A percentile compares a stretch with the other conserved stretches of the same genome.
phyloP scores from a whole-genome alignment of 2,113 vertebrate genomes.

The Catharus bicknelli region DNA sequence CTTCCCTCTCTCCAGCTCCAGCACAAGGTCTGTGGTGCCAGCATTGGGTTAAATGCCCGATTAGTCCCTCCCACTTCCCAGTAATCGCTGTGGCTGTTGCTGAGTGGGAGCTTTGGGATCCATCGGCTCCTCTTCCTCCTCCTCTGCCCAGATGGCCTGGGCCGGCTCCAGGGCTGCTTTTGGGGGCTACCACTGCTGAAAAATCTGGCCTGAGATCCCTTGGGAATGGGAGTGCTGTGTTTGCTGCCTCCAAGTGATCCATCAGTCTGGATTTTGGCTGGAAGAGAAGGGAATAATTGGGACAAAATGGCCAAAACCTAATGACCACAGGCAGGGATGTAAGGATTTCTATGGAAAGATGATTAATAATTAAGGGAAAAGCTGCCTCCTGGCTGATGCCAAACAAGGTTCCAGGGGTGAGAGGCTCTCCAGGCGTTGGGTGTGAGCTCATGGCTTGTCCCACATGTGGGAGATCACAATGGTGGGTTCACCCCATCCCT shows the following conservation, averaged over 20 bases:
- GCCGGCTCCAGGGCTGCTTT: rapidly evolving
- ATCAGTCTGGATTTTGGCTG: background rate
- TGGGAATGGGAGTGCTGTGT: rapidly evolving
- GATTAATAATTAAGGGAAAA: background rate
- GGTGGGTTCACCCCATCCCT: background rate
- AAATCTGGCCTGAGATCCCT: background rate
- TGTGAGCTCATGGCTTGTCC: background rate
- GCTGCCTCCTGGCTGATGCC: background rate
- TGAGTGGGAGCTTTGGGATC: slow-evolving; percentile 29
- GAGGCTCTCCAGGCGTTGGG: background rate
- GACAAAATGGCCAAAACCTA: background rate
- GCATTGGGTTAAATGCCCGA: background rate
- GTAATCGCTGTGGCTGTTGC: background rate
- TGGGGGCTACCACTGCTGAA: background rate
- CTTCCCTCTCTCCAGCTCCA: background rate
- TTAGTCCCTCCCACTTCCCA: background rate
- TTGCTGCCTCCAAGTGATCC: background rate
- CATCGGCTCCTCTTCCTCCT: slow-evolving; percentile 25
- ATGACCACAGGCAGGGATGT: background rate
- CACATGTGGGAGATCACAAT: background rate
- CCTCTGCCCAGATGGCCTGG: background rate
- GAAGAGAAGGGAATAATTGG: rapidly evolving
- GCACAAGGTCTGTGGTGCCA: background rate
- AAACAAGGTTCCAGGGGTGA: background rate
- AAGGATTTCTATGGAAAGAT: background rate